Base-by-base conservation (phyloP, 2,113 vertebrate genomes). In the Odocoileus virginianus region DNA sequence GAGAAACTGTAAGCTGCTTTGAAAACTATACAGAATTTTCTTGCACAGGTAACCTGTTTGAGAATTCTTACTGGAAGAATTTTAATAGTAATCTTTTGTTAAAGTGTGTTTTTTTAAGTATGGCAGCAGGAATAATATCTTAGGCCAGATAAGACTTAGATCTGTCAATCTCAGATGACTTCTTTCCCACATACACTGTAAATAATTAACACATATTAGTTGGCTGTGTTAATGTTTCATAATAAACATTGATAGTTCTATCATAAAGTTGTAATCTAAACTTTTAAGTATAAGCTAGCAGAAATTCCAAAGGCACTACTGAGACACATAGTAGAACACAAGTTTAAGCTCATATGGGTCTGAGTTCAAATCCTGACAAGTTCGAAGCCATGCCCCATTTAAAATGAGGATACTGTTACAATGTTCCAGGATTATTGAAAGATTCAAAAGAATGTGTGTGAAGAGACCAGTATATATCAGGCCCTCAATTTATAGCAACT, bases 141-240 rank as follows among this genome's bases (percentile, higher is more conserved):
- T 95, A 40, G 64, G 13, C 6, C 74, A 89, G 54, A 36, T 11
- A 60, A 54, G 94, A 85, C 15, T 78, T 82, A 76, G 6, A 82
- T 91, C 43, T 97, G 85, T 91, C 92, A 95, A 67, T 81, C 8
- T 79, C 96, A 98, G 96, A 54, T 96, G 93, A 13, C 12, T 33
- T 43, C 15, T 93, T 98, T 97, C 94, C 67, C 95, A 98, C 91
- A 95, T 40, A 84, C 84, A 57, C 67, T 97, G 87, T 90, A 93
- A 98, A 97, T 96, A 71, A 96, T 95, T 94, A 98, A 94, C 85
- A 97, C 40, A 50, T 85, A 58, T 97, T 78, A 64, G 58, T 47
- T 67, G 58, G 60, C 23, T 67, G 8, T 95, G 81, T 87, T 95
- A 83, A 97, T 91, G n/a, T 95, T 97, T 95, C 93, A 85, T 64